Percentiles rank a stretch among this genome's conserved stretches.
These are phyloP conservation scores for crab-eating macaque (Macaca fascicularis) DNA, from an alignment of 2,113 vertebrate species.

Conservation along the genomic window DNA sequence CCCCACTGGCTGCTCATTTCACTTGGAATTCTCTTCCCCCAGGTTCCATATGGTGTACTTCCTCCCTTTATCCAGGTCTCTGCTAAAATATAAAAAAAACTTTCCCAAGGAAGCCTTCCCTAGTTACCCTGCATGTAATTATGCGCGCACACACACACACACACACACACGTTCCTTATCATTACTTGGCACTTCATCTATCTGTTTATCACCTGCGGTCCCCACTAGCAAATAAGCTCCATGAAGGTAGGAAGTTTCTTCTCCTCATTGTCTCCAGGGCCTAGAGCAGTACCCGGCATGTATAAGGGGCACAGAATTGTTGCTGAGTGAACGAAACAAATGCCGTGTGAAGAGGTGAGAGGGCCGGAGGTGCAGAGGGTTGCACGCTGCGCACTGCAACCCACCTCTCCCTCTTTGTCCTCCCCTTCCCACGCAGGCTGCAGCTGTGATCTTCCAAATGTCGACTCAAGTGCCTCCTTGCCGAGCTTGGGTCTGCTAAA, in stretches of 20 bases:
- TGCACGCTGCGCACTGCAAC: background rate
- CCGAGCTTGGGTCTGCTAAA: background rate
- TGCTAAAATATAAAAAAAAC: background rate
- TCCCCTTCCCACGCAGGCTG: background rate
- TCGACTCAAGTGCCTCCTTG: background rate
- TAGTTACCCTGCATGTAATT: background rate
- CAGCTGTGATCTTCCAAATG: background rate
- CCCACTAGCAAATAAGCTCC: background rate
- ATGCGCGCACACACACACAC: background rate
- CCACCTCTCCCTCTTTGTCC: background rate
- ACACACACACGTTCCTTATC: background rate
- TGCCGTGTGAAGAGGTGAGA: accelerated
- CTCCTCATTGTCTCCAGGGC: background rate
- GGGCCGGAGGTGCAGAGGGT: accelerated
- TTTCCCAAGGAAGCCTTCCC: background rate
- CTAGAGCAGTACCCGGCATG: background rate
- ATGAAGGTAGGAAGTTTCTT: background rate
- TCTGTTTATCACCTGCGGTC: background rate
- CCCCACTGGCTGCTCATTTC: background rate
- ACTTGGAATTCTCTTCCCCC: background rate
- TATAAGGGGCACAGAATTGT: background rate
- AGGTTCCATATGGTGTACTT: background rate
- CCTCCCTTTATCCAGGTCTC: background rate
- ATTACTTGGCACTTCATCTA: background rate
- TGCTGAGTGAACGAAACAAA: background rate